Evolutionary conservation across 2,888 invertebrate species (phyloP).

Genomic region (Iselma pallidipennis): DNA sequence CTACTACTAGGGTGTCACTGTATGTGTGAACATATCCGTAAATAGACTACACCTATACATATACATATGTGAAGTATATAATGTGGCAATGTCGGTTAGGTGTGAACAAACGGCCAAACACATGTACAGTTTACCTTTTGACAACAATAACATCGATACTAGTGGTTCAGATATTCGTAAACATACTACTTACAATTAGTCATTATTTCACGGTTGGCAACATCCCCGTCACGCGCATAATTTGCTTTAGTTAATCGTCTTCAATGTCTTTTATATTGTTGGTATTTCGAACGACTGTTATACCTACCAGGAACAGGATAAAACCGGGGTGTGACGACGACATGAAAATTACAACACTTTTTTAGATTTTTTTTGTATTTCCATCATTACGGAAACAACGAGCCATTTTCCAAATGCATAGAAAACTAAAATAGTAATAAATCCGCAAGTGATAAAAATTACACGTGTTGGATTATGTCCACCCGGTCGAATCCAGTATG

Average conservation of each 20-base stretch:
- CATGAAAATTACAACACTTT: too few species aligned
- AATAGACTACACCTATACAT: too few species aligned
- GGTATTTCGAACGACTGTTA: not conserved
- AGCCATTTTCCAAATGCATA: slow-evolving; percentile 22
- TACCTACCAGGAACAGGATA: too few species aligned
- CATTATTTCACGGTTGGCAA: slow-evolving; percentile 30
- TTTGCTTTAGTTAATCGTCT: slow-evolving; percentile 21
- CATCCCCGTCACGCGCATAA: slow-evolving; percentile 30
- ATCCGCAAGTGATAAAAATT: slow-evolving; percentile 34
- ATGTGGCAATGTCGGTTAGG: not conserved
- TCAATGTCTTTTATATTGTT: slow-evolving; percentile 9
- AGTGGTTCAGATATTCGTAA: slow-evolving; percentile 21
- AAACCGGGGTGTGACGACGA: too few species aligned
- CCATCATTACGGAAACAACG: slow-evolving; percentile 25
- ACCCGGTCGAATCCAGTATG: slow-evolving; percentile 37
- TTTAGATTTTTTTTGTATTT: not conserved
- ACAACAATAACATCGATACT: not conserved
- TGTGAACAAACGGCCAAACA: not conserved
- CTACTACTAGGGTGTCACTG: not conserved
- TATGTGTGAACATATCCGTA: not conserved
- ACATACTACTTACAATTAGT: slow-evolving; percentile 30
- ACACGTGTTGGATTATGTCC: slow-evolving; percentile 45
- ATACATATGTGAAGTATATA: not conserved
- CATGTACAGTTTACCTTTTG: not conserved
- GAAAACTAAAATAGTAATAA: slow-evolving; percentile 22